phyloP scores from a whole-genome alignment of 1,140 invertebrate genomes.

The Colletes gigas region DNA sequence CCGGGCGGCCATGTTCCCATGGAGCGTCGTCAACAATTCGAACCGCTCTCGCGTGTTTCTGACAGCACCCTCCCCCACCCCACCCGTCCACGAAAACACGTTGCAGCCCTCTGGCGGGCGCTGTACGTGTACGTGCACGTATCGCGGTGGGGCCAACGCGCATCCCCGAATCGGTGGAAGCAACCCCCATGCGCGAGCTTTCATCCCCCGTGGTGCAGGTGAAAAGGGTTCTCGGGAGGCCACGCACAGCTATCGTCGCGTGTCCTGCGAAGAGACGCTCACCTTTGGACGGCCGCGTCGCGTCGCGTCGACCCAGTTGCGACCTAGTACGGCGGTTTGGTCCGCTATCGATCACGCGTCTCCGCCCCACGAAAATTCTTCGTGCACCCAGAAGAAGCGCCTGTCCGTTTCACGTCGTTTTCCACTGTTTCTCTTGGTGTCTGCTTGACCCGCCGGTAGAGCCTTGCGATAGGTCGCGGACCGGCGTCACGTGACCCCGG shows the following conservation, averaged over 20 bases:
- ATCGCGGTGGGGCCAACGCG: neutral
- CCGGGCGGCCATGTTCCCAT: neutral
- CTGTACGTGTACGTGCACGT: neutral
- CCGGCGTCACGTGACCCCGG: too few species aligned
- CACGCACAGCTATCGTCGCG: neutral
- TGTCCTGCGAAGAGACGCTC: neutral
- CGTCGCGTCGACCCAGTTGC: neutral
- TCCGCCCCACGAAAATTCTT: neutral
- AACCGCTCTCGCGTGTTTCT: neutral
- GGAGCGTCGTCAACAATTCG: neutral
- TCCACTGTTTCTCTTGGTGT: too few species aligned
- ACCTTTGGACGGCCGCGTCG: neutral
- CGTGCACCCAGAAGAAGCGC: too few species aligned
- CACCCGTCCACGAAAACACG: too few species aligned
- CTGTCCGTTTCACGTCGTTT: too few species aligned
- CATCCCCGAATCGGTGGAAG: neutral
- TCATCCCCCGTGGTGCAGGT: neutral
- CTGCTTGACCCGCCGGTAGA: too few species aligned
- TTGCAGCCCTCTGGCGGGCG: too few species aligned
- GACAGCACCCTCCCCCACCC: neutral
- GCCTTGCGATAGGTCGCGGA: neutral
- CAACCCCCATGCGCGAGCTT: slow-evolving; percentile 6
- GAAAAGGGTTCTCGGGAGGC: neutral
- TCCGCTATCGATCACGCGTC: slow-evolving; percentile 1
- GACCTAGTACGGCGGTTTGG: neutral